Conservation (phyloP, 1,140 invertebrate species). For the Drosophila pachea region DNA sequence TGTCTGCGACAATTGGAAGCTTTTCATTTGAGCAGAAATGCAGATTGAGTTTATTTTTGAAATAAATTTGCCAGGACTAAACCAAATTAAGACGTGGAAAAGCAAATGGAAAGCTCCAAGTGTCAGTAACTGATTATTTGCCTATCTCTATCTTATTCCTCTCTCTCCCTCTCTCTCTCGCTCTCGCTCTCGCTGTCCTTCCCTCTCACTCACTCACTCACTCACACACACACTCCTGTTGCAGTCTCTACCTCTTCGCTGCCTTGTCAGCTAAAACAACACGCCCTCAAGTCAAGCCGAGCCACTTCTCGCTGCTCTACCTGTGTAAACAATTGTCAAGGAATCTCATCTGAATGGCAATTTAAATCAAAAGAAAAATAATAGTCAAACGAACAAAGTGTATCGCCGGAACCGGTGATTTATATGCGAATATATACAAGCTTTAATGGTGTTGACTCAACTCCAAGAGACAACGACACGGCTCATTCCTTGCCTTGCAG, state of each 20-base stretch:
- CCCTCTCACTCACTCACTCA: not conserved
- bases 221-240: no score
- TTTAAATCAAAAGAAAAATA: not conserved
- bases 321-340: conserved; percentile 9
- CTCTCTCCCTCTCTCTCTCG: not conserved
- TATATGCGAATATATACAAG: no score
- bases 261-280: not conserved
- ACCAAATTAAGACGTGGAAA: not conserved
- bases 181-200: no score
- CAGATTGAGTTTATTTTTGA: conserved; percentile 7
- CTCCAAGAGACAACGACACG: no score
- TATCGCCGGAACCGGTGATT: no score
- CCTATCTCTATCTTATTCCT: not conserved
- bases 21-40: not conserved
- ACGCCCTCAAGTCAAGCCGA: not conserved
- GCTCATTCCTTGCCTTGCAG: no score
- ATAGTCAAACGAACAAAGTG: no score
- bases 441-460: no score
- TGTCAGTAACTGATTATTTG: conserved; percentile 9
- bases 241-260: no score
- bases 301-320: not conserved
- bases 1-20: not conserved
- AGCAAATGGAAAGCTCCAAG: conserved; percentile 1
- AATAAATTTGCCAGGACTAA: not conserved
- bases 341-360: conserved; percentile 9